Conservation (phyloP, 2,888 invertebrate species). For the Hipparchia semele region DNA sequence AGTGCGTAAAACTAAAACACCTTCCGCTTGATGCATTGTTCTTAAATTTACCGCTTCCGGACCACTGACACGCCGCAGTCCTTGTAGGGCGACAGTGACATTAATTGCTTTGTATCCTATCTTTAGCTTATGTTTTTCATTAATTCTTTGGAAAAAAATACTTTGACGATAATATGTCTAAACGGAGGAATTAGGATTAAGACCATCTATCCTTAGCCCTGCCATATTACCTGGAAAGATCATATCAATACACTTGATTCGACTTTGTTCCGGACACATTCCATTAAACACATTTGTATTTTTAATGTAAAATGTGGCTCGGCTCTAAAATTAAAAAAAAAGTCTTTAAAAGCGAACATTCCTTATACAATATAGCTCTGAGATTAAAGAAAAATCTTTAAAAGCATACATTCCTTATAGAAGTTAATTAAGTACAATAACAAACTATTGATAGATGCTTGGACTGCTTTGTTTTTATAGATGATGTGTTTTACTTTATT, state of each 20-base stretch:
- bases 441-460: conserved; percentile 1
- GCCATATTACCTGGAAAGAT: too few species aligned
- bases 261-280: too few species aligned
- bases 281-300: too few species aligned
- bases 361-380: too few species aligned
- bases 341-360: too few species aligned
- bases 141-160: not conserved
- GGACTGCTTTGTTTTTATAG: not conserved
- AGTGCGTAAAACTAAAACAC: conserved; percentile 31
- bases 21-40: conserved; percentile 36
- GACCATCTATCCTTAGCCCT: too few species aligned
- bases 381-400: not conserved
- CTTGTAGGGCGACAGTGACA: conserved; percentile 30
- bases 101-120: conserved; percentile 31
- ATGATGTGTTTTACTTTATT: not conserved
- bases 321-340: too few species aligned
- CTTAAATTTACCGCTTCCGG: conserved; percentile 35
- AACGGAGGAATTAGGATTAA: too few species aligned
- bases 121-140: conserved; percentile 16
- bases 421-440: conserved; percentile 8
- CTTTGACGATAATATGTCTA: too few species aligned
- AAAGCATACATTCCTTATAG: conserved; percentile 10
- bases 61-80: conserved; percentile 26
- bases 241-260: too few species aligned
- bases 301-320: too few species aligned